Percentiles rank a stretch among this genome's conserved stretches.
These are phyloP conservation scores for Pseudanteris insignis DNA, from an alignment of 2,888 invertebrate species.

Conservation along the genomic window DNA sequence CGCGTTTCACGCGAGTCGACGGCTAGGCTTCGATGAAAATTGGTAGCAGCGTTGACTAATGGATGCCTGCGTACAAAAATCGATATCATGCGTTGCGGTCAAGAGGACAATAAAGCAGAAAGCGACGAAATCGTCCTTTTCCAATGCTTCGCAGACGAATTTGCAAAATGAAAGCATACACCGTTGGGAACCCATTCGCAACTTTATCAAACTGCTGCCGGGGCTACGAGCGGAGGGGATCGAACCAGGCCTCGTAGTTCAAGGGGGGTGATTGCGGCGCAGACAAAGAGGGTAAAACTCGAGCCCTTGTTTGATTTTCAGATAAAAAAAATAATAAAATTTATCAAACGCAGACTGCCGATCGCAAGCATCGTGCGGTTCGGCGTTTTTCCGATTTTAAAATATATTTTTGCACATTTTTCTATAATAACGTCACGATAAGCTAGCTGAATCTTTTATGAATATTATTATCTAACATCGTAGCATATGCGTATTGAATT, in stretches of 20 bases:
- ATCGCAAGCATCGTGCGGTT: constrained; percentile 10
- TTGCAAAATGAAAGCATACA: constrained; percentile 52
- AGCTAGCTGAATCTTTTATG: no score
- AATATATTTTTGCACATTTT: no score
- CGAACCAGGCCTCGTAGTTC: constrained; percentile 33
- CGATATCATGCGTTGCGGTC: constrained; percentile 44
- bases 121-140: constrained; percentile 42
- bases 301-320: constrained; percentile 21
- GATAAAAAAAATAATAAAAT: constrained; percentile 42
- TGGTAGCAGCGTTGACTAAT: constrained; percentile 22
- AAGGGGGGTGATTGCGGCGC: constrained; percentile 37
- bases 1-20: not conserved
- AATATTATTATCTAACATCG: no score
- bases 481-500: no score
- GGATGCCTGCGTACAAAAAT: constrained; percentile 36
- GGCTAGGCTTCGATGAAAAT: constrained; percentile 25
- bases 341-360: constrained; percentile 31
- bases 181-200: constrained; percentile 36
- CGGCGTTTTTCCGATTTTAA: constrained; percentile 12
- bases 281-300: constrained; percentile 26
- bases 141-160: constrained; percentile 53
- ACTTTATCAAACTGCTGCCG: constrained; percentile 30
- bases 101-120: constrained; percentile 47
- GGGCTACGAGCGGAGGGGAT: constrained; percentile 38
- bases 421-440: no score